Evolutionary conservation across 2,113 vertebrate species (phyloP), one percentile per base, ranked within the genome.

Genomic region (Tautogolabrus adspersus): DNA sequence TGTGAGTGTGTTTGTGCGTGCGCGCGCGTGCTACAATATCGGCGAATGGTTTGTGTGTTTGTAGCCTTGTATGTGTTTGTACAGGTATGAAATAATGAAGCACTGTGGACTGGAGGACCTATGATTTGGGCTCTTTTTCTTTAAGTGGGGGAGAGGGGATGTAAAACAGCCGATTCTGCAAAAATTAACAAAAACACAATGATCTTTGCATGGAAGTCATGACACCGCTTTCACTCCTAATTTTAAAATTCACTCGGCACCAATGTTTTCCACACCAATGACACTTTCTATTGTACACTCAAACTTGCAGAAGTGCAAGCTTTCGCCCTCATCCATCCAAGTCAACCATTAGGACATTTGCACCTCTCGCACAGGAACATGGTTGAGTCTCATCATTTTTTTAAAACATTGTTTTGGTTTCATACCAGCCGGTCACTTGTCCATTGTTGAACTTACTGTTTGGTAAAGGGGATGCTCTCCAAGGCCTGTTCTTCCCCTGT

Each of bases 81-180:
- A 88, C 85, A 89, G 85, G 89, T 80, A 54, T 84, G 88, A 81
- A 47, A 72, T 75, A 51, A 73, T 69, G 87, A 84, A 83, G 88
- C 83, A 87, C 79, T 85, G 72, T 91, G 90, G 87, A 91, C 87
- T 87, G 81, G 84, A 83, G 88, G 86, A 89, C 87, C 90, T 86
- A 72, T 82, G 52, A 47, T 84, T 65, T 76, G 65, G 81, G 81
- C 72, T 82, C 80, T 88, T 78, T 55, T 75, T 58, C 16, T 66
- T 60, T 13, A 49, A 23, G 34, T 16, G 12, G 60, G 66, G 70
- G 49, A 47, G 47, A 62, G 38, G n/a, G 72, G 76, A 77, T 71
- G 77, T 77, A 62, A 40, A 79, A 82, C 68, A 44, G 72, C 59
- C 69, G 83, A 78, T 79, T 88, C 51, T 12, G 55, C 84, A 72